Base-by-base conservation (phyloP, 2,888 invertebrate genomes). In the Cancer borealis region DNA sequence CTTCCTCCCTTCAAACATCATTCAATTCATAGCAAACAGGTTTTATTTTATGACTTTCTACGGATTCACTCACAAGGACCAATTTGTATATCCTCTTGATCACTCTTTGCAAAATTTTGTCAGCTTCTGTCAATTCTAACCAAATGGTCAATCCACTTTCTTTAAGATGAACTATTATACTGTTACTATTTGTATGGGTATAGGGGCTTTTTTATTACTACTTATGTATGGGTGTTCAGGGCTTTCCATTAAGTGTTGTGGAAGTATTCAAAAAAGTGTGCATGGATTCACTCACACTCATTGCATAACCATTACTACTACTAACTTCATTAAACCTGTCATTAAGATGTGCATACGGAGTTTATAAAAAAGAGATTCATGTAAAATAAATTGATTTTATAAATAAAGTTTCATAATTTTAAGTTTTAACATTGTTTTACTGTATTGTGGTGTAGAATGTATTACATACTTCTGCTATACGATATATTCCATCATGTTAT, bases 331-430 rank as follows among this genome's bases (percentile, higher is more conserved):
- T 39, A 39, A 39, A 30, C 14, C 84, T 84, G 84, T 84, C 84
- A 84, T 84, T 84, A 4, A 39, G 39, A 39, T 84, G 84, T 84
- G 84, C 39, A 84, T 39, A 84, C 39, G 84, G 39, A 84, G 39
- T 84, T 84, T 84, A 84, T 84, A 84, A 54, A 17, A 39, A 39
- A 39, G 73, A 84, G 84, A 84, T 39, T 39, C 39, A 73, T 73
- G 73, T 73, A 73, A 84, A 84, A 84, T 17, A 84, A 84, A 12
- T 84, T n/a, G n/a, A 84, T 39, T 84, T 39, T 84, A 84, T 84
- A 84, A 84, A 84, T 84, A 84, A 84, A 84, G 84, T 84, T 79
- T 84, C 84, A 84, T 84, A 84, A 84, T 84, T 84, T 84, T 84
- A 39, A 84, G 39, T 84, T 84, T 84, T 84, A 39, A 84, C 6